A percentile compares a stretch with the other conserved stretches of the same genome.
Evolutionary conservation across 2,888 invertebrate genomes (phyloP).

Genomic region (Dasysyrphus tricinctus): DNA sequence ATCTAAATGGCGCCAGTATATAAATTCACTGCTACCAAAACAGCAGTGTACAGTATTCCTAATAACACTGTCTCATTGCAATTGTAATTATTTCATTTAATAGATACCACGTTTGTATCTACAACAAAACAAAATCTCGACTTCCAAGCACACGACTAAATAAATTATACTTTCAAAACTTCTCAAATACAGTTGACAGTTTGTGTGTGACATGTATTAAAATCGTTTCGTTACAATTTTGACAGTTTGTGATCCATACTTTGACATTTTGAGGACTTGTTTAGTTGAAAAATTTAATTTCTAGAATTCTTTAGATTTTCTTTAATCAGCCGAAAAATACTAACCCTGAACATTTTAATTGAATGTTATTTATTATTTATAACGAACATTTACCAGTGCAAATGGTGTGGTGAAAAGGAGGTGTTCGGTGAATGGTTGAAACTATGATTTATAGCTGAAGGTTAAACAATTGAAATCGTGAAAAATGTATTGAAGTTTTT

Average conservation of each 20-base stretch:
- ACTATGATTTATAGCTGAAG: too few relatives aligned
- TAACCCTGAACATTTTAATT: too few relatives aligned
- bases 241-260: slow-evolving; percentile 47
- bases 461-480: too few relatives aligned
- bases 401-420: not conserved
- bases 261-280: slow-evolving; percentile 57
- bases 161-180: slow-evolving; percentile 32
- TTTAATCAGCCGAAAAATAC: too few relatives aligned
- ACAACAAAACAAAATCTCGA: too few relatives aligned
- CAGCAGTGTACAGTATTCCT: slow-evolving; percentile 36
- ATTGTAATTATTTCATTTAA: slow-evolving; percentile 11
- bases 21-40: slow-evolving; percentile 41
- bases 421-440: not conserved
- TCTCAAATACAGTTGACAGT: slow-evolving; percentile 21
- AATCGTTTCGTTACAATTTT: slow-evolving; percentile 38
- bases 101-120: too few relatives aligned
- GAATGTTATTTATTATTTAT: too few relatives aligned
- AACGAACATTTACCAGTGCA: too few relatives aligned
- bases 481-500: too few relatives aligned
- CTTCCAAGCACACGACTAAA: slow-evolving; percentile 22
- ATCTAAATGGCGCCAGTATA: slow-evolving; percentile 7
- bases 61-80: slow-evolving; percentile 19
- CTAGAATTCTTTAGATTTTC: too few relatives aligned
- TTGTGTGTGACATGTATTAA: slow-evolving; percentile 11
- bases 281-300: not conserved